Evolutionary conservation across 2,113 vertebrate genomes (phyloP), one percentile per base, ranked within the genome.

Genomic region (Alosa alosa): DNA sequence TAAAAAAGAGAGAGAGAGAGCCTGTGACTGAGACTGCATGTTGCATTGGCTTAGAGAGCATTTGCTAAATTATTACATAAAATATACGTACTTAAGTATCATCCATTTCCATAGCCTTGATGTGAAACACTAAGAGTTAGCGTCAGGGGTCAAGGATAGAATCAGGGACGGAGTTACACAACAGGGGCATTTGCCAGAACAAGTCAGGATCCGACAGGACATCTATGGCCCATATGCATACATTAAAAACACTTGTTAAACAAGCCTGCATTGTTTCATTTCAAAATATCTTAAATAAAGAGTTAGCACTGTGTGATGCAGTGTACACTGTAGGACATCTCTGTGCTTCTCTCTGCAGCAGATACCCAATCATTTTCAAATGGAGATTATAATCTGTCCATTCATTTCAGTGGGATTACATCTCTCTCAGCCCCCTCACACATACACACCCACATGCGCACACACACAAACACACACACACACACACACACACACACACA

Each of bases 381-480:
- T 84, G 50, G 55, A 88, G 78, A 88, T 89, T 55, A 86, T 86
- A 86, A 87, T 88, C 89, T 87, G 83, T 87, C 86, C 84, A 89
- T 91, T 90, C 83, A 86, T 87, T 88, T 85, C 36, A 39, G 9
- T 11, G 25, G 87, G 90, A 90, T 88, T 90, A 87, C 47, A 4
- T 78, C 72, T 78, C 25, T 36, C 31, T 36, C 31, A 6, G 1
- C 72, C 72, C 25, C 72, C 25, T 78, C 31, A 78, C 72, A 78
- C 31, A 78, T 36, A 78, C 72, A 78, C 11, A 68, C 82, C 8
- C n/a, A 9, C 39, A 39, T 41, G 13, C 22, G 20, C 55, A 46
- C n/a, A 1, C n/a, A 78, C 72, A 72, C 72, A 78, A 2, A 15
- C 31, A 17, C 31, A 78, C 72, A 78, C 31, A 78, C 10, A 36